Conservation (phyloP, 2,797 vertebrate genomes). For the Mastacembelus armatus region DNA sequence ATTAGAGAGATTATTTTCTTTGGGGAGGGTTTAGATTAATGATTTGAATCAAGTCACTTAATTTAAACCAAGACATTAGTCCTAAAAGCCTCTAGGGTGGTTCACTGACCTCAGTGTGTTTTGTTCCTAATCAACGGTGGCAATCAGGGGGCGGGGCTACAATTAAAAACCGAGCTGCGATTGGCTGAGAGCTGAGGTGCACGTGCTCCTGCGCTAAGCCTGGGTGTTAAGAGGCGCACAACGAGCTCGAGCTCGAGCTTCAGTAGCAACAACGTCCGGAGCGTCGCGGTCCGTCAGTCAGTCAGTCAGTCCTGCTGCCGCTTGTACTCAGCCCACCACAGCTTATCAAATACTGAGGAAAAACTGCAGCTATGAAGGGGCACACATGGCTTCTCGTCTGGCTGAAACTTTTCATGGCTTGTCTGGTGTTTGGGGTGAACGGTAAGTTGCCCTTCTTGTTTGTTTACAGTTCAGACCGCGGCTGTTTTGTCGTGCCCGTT, state of each 20-base stretch:
- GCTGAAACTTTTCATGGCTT: constrained; percentile 73
- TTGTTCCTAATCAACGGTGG: not conserved
- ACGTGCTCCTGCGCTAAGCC: constrained; percentile 72
- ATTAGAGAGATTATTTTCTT: too few relatives aligned
- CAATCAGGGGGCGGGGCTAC: constrained; percentile 65
- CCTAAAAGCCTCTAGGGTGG: not conserved
- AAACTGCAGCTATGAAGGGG: constrained; percentile 65
- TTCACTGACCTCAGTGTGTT: too few relatives aligned
- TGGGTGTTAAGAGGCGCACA: constrained; percentile 39
- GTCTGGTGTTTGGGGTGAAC: constrained; percentile 62
- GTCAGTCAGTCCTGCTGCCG: not conserved
- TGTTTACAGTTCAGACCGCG: constrained; percentile 47
- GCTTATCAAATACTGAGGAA: not conserved
- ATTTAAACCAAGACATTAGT: constrained; percentile 4
- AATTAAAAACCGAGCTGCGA: constrained; percentile 53
- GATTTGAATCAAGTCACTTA: not conserved
- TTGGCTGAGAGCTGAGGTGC: constrained; percentile 74
- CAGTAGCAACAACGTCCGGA: constrained; percentile 1
- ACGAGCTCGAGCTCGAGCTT: constrained; percentile 42
- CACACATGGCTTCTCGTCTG: constrained; percentile 34
- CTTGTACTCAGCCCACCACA: not conserved
- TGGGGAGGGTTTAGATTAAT: too few relatives aligned
- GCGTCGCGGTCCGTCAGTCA: not conserved
- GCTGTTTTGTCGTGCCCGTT: constrained; percentile 22
- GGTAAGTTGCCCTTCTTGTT: constrained; percentile 70